A percentile compares a stretch with the other conserved stretches of the same genome.
These are phyloP conservation scores for Ianthella basta DNA, from an alignment of 37 sponge, comb jelly and placozoan genomes.

Conservation along the genomic window DNA sequence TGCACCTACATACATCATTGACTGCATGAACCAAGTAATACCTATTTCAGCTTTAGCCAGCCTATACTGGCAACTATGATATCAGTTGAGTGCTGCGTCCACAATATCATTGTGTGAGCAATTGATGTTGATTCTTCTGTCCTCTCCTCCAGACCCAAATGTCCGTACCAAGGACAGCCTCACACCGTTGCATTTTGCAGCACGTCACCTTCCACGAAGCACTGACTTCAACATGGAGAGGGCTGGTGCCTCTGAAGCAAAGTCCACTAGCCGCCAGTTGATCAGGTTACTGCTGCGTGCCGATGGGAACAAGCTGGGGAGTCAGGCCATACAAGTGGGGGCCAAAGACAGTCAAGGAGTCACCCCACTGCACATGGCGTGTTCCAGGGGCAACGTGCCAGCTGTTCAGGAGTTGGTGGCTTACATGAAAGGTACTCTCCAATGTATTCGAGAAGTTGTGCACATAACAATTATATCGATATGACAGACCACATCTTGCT, in stretches of 20 bases:
- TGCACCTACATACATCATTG: too few species aligned
- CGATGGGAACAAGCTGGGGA: neutral
- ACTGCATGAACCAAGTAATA: too few species aligned
- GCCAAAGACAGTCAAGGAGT: slow-evolving; percentile 67
- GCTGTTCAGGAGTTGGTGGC: slow-evolving; percentile 68
- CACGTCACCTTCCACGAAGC: slow-evolving; percentile 58
- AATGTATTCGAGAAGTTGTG: too few species aligned
- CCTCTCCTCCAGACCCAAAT: slow-evolving; percentile 21
- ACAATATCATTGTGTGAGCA: neutral
- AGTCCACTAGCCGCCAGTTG: slow-evolving; percentile 38
- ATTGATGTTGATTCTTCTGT: too few species aligned
- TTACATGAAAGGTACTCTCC: too few species aligned
- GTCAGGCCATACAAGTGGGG: slow-evolving; percentile 26
- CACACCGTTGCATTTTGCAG: slow-evolving; percentile 88
- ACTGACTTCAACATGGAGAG: neutral
- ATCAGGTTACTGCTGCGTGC: slow-evolving; percentile 38
- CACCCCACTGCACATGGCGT: slow-evolving; percentile 84
- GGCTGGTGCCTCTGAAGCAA: slow-evolving; percentile 9
- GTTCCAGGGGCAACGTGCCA: slow-evolving; percentile 61
- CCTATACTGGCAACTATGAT: too few species aligned
- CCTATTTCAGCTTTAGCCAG: too few species aligned
- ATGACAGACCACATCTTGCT: too few species aligned
- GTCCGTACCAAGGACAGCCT: slow-evolving; percentile 36
- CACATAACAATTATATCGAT: too few species aligned
- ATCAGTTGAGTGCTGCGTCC: too few species aligned